Conservation (phyloP, 2,113 vertebrate species). For the Barbus barbus region DNA sequence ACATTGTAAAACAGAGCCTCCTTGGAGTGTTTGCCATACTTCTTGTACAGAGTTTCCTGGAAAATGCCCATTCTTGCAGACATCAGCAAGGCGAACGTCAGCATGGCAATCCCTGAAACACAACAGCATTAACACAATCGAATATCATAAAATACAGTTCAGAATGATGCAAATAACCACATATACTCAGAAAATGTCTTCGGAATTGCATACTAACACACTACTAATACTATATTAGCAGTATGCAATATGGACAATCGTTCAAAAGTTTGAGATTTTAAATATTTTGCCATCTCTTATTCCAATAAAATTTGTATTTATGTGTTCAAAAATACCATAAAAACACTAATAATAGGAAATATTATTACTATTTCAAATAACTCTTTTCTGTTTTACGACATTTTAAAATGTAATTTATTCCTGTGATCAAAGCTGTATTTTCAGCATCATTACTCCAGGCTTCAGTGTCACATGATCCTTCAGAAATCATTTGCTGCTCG, state of each 20-base stretch:
- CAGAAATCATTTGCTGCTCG: background rate
- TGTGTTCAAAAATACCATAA: background rate
- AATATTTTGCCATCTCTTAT: background rate
- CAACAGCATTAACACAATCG: background rate
- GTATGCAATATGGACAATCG: background rate
- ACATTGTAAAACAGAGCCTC: conserved; percentile 97
- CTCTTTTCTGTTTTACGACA: background rate
- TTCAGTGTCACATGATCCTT: background rate
- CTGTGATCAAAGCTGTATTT: background rate
- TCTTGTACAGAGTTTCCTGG: conserved; percentile 90
- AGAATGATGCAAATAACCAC: background rate
- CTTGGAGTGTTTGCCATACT: conserved; percentile 94
- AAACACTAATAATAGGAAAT: background rate
- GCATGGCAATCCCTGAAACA: conserved; percentile 83
- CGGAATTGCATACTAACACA: background rate
- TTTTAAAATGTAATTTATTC: background rate
- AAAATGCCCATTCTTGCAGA: conserved; percentile 98
- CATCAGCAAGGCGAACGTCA: conserved; percentile 95
- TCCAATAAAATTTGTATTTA: background rate
- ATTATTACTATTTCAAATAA: background rate
- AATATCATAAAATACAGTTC: background rate
- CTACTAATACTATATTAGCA: background rate
- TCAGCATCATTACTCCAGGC: background rate
- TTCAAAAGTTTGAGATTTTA: no score
- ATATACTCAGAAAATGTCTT: background rate